Evolutionary conservation across 2,797 vertebrate species (phyloP).

Genomic region (Sebastiscus albofasciatus): DNA sequence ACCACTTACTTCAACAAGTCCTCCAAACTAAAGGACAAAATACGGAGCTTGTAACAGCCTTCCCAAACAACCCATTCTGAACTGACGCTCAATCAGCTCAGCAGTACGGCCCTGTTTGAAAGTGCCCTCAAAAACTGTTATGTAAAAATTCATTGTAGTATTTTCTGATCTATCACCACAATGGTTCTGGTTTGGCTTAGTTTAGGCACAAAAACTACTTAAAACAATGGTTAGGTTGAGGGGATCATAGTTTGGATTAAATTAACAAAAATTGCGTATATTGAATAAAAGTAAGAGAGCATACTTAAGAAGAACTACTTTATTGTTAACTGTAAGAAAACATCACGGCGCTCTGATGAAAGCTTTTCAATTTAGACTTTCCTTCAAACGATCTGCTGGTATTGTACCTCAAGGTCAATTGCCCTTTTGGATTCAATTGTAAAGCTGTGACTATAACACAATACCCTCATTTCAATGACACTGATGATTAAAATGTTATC

Average conservation of each 20-base stretch:
- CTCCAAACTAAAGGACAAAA: neutral
- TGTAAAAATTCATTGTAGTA: neutral
- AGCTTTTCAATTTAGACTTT: neutral
- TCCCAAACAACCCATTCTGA: neutral
- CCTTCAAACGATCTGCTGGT: neutral
- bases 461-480: neutral
- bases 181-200: neutral
- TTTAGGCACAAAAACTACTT: neutral
- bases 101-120: neutral
- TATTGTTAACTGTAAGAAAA: neutral
- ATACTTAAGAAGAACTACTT: neutral
- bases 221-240: accelerated
- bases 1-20: neutral
- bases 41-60: neutral
- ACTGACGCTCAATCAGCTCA: neutral
- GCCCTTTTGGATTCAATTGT: neutral
- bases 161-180: neutral
- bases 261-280: too few relatives aligned
- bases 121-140: neutral
- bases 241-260: neutral
- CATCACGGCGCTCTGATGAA: neutral
- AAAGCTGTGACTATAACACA: neutral
- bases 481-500: neutral
- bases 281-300: too few relatives aligned
- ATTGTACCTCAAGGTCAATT: neutral